Base-by-base conservation (phyloP, 2,113 vertebrate genomes). In the Mystacornis crossleyi region DNA sequence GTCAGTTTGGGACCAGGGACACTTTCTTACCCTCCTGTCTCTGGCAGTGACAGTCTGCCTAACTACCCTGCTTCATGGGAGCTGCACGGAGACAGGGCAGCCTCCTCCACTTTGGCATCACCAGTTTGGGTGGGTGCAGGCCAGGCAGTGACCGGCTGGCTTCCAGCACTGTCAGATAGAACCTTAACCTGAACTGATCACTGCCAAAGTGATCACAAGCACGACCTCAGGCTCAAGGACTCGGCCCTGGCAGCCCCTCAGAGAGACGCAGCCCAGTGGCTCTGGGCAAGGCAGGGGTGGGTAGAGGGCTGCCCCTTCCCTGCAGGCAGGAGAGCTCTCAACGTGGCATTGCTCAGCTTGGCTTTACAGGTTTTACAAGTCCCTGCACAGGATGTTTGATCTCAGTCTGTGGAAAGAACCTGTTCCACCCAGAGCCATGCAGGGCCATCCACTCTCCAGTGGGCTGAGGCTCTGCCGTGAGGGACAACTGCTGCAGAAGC, bases 341-440 rank as follows among this genome's bases (percentile, higher is more conserved):
- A 1, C 0, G 0, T 12, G 18, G 8, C 2, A 0, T 7, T 36
- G 33, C 58, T 75, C 64, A 51, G 57, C 26, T 72, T 18, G 24
- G 24, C 24, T 80, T 55, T 12, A 11, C 2, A 36, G 17, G 61
- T 13, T 66, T 71, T 38, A 42, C 33, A 57, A 40, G n/a, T 12
- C 36, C 23, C 42, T 31, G 8, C 1, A 9, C 18, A 28, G 24
- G 7, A 10, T 6, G 12, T 43, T 65, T 48, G 54, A 48, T 65
- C 38, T 74, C 67, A 18, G 25, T 18, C 18, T 29, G 24, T 14
- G 14, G 15, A 24, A 78, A 18, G 45, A 4, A 60, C 26, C 19
- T 54, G 51, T 6, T 71, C 36, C 57, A 61, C 18, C 25, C 53
- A 48, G 36, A 36, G 18, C 58, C 12, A 18, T 6, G 12, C 10